Evolutionary conservation across 2,888 invertebrate species (phyloP).

Genomic region (Amaurobius ferox): DNA sequence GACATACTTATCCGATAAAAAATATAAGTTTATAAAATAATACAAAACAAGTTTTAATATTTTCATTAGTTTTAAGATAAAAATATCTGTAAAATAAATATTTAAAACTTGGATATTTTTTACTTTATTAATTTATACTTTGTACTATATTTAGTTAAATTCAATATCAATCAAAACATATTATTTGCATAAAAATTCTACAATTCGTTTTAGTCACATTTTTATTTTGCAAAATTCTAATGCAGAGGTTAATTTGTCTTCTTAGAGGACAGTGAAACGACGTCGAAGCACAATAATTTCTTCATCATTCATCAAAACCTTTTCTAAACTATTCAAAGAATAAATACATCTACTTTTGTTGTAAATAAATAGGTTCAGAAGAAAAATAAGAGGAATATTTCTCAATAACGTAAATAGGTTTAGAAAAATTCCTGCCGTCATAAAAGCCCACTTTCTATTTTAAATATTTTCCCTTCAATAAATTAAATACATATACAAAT

Average conservation of each 20-base stretch:
- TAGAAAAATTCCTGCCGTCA: background rate
- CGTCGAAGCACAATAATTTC: background rate
- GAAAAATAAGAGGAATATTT: background rate
- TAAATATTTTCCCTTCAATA: constrained; percentile 1
- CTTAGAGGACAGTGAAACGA: background rate
- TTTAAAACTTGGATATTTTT: too few species aligned
- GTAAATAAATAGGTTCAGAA: background rate
- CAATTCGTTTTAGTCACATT: background rate
- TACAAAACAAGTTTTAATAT: too few species aligned
- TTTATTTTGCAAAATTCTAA: background rate
- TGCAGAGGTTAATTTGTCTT: constrained; percentile 1
- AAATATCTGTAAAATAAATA: too few species aligned
- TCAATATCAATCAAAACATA: too few species aligned
- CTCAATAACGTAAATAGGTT: background rate
- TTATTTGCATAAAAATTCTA: too few species aligned
- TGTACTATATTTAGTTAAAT: too few species aligned
- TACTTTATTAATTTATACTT: too few species aligned
- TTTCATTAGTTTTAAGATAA: too few species aligned
- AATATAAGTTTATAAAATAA: too few species aligned
- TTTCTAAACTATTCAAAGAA: background rate
- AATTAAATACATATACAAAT: background rate
- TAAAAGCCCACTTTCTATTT: background rate
- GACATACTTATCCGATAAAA: too few species aligned
- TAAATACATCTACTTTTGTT: background rate
- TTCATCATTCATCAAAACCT: background rate